Base-by-base conservation (phyloP, 2,888 invertebrate species). In the Oligia latruncula region DNA sequence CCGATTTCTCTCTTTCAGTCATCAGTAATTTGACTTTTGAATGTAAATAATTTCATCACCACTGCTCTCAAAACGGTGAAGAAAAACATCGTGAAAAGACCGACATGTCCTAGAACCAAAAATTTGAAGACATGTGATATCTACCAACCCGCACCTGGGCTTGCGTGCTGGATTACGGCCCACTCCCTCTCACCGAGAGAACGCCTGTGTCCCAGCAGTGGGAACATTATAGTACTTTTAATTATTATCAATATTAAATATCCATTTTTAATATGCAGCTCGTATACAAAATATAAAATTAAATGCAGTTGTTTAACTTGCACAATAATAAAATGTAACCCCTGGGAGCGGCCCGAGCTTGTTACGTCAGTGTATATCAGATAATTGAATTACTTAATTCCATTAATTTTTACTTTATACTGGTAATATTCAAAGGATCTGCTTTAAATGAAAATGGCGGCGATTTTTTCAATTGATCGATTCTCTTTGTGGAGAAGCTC, bases 301-400 rank as follows among this genome's bases (percentile, higher is more conserved):
- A 43, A 80, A 82, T 66, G 65, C 81, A 73, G 17, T 81, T 67
- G 62, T 82, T 71, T 77, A 77, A 71, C 73, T 76, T 65, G 40
- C 43, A 17, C 35, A 62, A 68, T 49, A 80, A 84, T 78, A 84
- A 78, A 80, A 85, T 74, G 35, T 66, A 55, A 81, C 49, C 66
- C n/a, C 49, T 60, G 40, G 29, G 73, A 75, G 71, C 77, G 65
- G 52, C 40, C 68, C 68, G 65, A 43, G 3, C 68, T 74, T 74
- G 74, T 81, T 74, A 75, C 71, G 29, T 70, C 11, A 65, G 23
- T 72, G 68, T 71, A 68, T 77, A 77, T 72, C 77, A 70, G 81
- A 68, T 82, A 80, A 86, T 87, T 86, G 23, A 81, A 81, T 86
- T 74, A 80, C 84, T 58, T 62, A 40, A 55, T 71, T 72, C 60